Evolutionary conservation across 2,888 invertebrate genomes (phyloP).

Genomic region (Apeira syringaria): DNA sequence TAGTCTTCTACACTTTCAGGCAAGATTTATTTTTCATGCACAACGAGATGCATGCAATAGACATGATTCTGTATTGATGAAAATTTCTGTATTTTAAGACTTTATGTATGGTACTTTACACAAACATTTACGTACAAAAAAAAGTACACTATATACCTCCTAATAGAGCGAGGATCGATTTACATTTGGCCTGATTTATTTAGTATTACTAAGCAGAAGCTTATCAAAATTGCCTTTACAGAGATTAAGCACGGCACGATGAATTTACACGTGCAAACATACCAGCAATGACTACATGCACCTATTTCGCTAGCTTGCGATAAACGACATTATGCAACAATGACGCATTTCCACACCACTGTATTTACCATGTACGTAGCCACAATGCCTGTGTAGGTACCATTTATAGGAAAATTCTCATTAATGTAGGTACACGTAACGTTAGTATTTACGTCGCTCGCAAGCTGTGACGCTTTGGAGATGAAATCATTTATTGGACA

Average conservation of each 20-base stretch:
- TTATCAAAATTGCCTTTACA: background rate
- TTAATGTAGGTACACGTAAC: background rate
- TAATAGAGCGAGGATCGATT: too few species aligned
- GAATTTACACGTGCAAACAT: constrained; percentile 34
- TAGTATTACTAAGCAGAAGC: constrained; percentile 17
- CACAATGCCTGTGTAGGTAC: background rate
- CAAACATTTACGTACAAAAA: too few species aligned
- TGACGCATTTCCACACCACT: constrained; percentile 34
- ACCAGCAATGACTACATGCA: constrained; percentile 31
- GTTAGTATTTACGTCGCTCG: background rate
- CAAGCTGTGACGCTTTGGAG: constrained; percentile 3
- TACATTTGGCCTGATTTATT: too few species aligned
- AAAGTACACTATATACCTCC: too few species aligned
- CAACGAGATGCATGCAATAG: too few species aligned
- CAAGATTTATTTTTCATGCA: too few species aligned
- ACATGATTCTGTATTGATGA: too few species aligned
- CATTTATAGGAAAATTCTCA: constrained; percentile 8
- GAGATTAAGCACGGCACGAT: constrained; percentile 8
- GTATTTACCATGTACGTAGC: background rate
- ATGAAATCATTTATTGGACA: background rate
- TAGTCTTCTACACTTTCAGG: too few species aligned
- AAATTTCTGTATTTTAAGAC: too few species aligned
- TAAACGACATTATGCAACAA: constrained; percentile 43
- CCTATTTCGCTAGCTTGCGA: constrained; percentile 38
- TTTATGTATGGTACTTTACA: too few species aligned